Conservation (phyloP, 37 sponge, comb jelly and placozoan genomes). For the Cliona cf. orientalis region DNA sequence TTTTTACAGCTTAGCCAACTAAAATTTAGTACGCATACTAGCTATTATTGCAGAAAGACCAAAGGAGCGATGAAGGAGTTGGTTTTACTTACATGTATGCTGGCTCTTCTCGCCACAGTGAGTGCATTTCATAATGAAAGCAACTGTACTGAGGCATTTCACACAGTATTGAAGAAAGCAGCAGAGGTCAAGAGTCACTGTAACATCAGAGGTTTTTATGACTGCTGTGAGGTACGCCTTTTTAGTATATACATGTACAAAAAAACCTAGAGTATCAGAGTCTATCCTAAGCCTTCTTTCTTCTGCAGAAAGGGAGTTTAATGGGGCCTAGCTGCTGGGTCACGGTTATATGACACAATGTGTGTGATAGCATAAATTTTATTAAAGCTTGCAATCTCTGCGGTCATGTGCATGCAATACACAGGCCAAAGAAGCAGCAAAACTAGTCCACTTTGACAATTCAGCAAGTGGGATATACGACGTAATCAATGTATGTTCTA, state of each 20-base stretch:
- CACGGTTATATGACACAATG: too few relatives aligned
- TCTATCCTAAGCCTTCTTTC: not conserved
- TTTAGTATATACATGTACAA: not conserved
- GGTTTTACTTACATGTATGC: too few relatives aligned
- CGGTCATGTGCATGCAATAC: too few relatives aligned
- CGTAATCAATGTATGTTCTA: not conserved
- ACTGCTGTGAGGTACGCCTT: not conserved
- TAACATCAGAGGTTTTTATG: not conserved
- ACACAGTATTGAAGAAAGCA: not conserved
- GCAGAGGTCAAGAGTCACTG: not conserved
- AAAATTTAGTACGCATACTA: too few relatives aligned
- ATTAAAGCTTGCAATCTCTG: too few relatives aligned
- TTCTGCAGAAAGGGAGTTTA: not conserved
- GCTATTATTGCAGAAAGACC: too few relatives aligned
- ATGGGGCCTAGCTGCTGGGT: not conserved
- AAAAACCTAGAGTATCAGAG: not conserved
- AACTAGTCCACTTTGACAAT: not conserved
- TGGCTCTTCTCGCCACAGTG: not conserved
- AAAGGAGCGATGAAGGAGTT: too few relatives aligned
- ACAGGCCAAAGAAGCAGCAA: not conserved
- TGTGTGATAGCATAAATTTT: too few relatives aligned
- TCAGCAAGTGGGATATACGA: slow-evolving; percentile 2
- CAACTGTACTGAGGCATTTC: not conserved
- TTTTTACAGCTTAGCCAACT: too few relatives aligned
- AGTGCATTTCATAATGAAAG: not conserved